These are phyloP conservation scores for Phylloscopus trochiloides DNA, from an alignment of 2,113 vertebrate species.

Conservation along the genomic window DNA sequence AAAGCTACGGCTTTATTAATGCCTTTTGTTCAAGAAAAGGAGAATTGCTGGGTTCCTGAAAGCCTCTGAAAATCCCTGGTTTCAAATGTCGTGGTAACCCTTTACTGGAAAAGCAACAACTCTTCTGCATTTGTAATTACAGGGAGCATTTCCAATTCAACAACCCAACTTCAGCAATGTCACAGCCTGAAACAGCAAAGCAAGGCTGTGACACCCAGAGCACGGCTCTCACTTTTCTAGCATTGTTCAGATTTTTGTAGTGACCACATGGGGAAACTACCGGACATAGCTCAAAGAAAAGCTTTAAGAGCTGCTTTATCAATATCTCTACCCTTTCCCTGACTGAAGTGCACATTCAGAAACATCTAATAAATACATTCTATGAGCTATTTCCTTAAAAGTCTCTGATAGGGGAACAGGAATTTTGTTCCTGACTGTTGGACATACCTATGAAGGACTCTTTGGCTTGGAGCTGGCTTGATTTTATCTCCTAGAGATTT, in stretches of 20 bases:
- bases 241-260: not conserved
- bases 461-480: not conserved
- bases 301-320: not conserved
- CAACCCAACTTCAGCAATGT: not conserved
- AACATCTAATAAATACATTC: not conserved
- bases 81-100: not conserved
- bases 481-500: not conserved
- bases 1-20: not conserved
- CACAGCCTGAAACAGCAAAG: not conserved
- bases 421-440: not conserved
- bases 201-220: not conserved
- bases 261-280: not conserved
- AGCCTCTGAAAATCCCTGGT: not conserved
- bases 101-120: not conserved
- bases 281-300: not conserved
- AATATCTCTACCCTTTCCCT: not conserved
- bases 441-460: not conserved
- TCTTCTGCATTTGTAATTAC: not conserved
- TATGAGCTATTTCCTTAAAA: not conserved
- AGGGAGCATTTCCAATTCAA: not conserved
- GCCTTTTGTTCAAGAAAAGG: constrained; percentile 23
- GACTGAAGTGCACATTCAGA: not conserved
- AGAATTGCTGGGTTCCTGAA: not conserved
- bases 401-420: not conserved
- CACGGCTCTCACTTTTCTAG: not conserved